phyloP scores from a whole-genome alignment of 2,113 vertebrate species.

The Amphiprion percula region DNA sequence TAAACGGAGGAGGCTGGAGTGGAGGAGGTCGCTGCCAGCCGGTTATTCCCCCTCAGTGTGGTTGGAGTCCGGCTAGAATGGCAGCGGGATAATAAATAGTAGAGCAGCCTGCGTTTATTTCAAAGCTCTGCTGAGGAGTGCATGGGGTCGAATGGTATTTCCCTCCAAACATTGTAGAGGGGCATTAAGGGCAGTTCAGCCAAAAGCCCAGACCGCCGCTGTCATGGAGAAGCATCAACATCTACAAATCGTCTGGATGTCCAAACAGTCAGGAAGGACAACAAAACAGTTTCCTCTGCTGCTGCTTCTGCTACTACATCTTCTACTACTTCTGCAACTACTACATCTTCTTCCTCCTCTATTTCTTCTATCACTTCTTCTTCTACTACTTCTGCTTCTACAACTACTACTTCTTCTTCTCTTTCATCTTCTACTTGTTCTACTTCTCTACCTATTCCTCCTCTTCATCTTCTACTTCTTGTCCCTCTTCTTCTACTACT shows the following conservation, averaged over 20 bases:
- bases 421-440: too few relatives aligned
- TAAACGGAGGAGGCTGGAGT: constrained; percentile 35
- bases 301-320: too few relatives aligned
- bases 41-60: constrained; percentile 38
- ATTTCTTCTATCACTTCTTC: too few relatives aligned
- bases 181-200: constrained; percentile 55
- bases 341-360: too few relatives aligned
- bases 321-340: too few relatives aligned
- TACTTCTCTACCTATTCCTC: too few relatives aligned
- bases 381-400: too few relatives aligned
- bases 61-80: constrained; percentile 47
- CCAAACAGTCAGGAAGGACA: background rate
- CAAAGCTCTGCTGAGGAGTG: constrained; percentile 52
- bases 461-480: too few relatives aligned
- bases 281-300: too few relatives aligned
- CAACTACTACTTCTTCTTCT: too few relatives aligned
- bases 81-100: constrained; percentile 63
- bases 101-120: constrained; percentile 50
- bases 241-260: constrained; percentile 15
- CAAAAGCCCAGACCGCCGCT: constrained; percentile 39
- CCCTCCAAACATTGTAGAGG: constrained; percentile 64
- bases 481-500: too few relatives aligned
- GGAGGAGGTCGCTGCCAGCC: constrained; percentile 27
- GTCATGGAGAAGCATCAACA: constrained; percentile 51
- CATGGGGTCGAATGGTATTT: constrained; percentile 67